Evolutionary conservation across 2,888 invertebrate genomes (phyloP).

Genomic region (Lasius fuliginosus): DNA sequence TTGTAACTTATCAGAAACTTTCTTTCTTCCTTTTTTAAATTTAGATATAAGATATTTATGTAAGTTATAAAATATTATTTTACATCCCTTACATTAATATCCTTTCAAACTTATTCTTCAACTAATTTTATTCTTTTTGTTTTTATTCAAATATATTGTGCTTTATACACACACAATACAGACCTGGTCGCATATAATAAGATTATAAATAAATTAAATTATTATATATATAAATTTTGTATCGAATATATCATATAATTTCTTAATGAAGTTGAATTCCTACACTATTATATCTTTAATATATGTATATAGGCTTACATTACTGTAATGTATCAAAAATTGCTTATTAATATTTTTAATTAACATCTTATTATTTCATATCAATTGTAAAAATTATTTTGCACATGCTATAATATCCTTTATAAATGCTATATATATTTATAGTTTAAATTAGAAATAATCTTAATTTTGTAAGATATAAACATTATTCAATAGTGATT

Average conservation of each 20-base stretch:
- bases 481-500: not conserved
- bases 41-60: not conserved
- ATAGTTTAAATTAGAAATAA: not conserved
- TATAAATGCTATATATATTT: not conserved
- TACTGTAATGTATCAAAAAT: no score
- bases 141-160: no score
- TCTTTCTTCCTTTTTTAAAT: not conserved
- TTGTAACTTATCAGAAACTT: not conserved
- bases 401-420: not conserved
- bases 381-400: not conserved
- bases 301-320: no score
- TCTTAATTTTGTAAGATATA: not conserved
- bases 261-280: no score
- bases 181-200: no score
- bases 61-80: not conserved
- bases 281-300: no score
- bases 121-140: no score
- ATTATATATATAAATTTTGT: no score
- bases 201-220: no score
- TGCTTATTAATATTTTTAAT: not conserved
- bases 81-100: not conserved
- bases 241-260: no score
- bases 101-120: no score
- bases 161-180: no score
- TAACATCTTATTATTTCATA: not conserved